phyloP scores from a whole-genome alignment of 2,888 invertebrate genomes.

The Microdon myrmicae region DNA sequence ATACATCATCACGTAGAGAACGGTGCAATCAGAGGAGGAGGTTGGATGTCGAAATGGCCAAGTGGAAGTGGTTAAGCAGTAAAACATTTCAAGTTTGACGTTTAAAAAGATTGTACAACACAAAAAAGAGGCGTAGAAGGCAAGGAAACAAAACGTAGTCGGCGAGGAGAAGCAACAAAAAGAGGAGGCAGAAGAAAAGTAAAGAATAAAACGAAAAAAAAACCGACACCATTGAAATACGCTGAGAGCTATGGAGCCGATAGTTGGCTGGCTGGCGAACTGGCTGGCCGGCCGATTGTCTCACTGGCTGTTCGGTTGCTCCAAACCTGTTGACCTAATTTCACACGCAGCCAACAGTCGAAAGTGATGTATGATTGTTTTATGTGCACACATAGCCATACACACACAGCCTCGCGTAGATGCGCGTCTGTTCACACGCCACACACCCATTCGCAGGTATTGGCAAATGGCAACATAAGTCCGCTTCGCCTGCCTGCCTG shows the following conservation, averaged over 20 bases:
- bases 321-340: conserved; percentile 68
- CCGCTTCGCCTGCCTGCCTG: conserved; percentile 37
- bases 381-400: conserved; percentile 50
- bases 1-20: conserved; percentile 16
- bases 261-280: conserved; percentile 26
- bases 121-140: too few relatives aligned
- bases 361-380: conserved; percentile 60
- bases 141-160: too few relatives aligned
- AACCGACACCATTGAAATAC: too few relatives aligned
- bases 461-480: conserved; percentile 52
- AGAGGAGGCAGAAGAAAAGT: too few relatives aligned
- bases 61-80: conserved; percentile 25
- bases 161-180: too few relatives aligned
- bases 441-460: conserved; percentile 49
- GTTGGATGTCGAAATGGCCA: conserved; percentile 46
- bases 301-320: conserved; percentile 58
- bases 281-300: conserved; percentile 18
- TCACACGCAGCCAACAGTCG: conserved; percentile 60
- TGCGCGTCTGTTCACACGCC: conserved; percentile 55
- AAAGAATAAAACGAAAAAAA: too few relatives aligned
- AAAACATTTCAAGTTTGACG: conserved; percentile 44
- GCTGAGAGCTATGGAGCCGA: conserved; percentile 20
- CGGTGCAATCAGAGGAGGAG: conserved; percentile 43
- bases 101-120: conserved; percentile 33
- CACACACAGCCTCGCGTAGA: conserved; percentile 42